These are phyloP conservation scores for Xestoiulus laeticollis DNA, from an alignment of 2,888 invertebrate genomes.

Conservation along the genomic window DNA sequence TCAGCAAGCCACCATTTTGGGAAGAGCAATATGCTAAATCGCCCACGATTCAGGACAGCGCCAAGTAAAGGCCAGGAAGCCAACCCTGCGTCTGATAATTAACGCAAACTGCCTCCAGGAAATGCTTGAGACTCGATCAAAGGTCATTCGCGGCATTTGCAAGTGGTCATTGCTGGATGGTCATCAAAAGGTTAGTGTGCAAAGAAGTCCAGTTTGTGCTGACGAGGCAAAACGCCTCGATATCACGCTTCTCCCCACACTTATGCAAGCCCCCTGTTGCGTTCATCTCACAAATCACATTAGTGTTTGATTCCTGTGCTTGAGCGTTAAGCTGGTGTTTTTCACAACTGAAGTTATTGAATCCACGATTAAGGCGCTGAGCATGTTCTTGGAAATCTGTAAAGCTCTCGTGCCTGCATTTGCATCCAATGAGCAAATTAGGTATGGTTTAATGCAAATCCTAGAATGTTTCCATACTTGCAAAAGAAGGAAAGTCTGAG, in stretches of 20 bases:
- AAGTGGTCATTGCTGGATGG: conserved; percentile 30
- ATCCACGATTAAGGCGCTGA: background rate
- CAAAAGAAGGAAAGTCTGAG: background rate
- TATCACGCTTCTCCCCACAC: conserved; percentile 1
- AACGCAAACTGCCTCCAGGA: background rate
- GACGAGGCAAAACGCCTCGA: conserved; percentile 35
- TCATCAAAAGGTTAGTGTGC: conserved; percentile 8
- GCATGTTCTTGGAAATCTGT: conserved; percentile 38
- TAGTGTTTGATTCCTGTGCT: conserved; percentile 33
- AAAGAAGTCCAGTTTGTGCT: background rate
- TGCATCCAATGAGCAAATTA: conserved; percentile 39
- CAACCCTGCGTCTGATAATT: background rate
- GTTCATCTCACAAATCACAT: conserved; percentile 22
- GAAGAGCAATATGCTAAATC: too few relatives aligned
- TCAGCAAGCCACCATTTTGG: too few relatives aligned
- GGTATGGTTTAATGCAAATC: conserved; percentile 43
- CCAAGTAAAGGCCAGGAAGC: background rate
- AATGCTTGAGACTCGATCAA: background rate
- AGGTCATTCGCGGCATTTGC: background rate
- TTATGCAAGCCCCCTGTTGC: background rate
- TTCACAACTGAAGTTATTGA: conserved; percentile 9
- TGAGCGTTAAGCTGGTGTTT: conserved; percentile 39
- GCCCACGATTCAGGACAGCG: background rate
- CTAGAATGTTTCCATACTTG: background rate
- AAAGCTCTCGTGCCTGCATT: conserved; percentile 35